Evolutionary conservation across 2,888 invertebrate species (phyloP).

Genomic region (Iphiclides podalirius): DNA sequence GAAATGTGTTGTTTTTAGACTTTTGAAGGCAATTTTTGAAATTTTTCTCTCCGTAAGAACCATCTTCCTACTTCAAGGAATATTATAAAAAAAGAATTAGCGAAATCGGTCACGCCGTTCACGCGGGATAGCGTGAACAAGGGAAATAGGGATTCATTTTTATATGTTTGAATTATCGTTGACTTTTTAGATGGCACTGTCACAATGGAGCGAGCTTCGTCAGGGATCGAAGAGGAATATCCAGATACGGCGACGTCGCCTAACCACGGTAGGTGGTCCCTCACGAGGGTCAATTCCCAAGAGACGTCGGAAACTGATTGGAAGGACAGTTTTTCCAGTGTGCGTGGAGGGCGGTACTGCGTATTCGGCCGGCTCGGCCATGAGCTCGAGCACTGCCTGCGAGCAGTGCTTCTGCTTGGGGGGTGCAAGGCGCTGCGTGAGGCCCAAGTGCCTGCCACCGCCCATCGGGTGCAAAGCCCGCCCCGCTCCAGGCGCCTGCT

Average conservation of each 20-base stretch:
- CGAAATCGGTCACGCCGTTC: too few species aligned
- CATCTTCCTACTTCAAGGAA: too few species aligned
- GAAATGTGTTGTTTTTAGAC: too few species aligned
- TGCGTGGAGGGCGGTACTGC: conserved; percentile 86
- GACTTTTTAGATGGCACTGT: conserved; percentile 3
- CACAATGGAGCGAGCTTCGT: not conserved
- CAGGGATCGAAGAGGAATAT: conserved; percentile 2
- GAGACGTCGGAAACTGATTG: not conserved
- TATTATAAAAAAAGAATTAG: too few species aligned
- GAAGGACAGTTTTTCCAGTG: conserved; percentile 70
- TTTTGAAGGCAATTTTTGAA: too few species aligned
- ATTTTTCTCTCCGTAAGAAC: too few species aligned
- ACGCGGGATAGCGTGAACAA: too few species aligned
- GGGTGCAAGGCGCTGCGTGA: conserved; percentile 87
- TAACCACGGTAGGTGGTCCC: not conserved
- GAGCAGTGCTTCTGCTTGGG: conserved; percentile 92
- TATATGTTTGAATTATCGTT: too few species aligned
- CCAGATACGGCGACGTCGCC: not conserved
- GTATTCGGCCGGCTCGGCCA: conserved; percentile 90
- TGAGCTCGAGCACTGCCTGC: conserved; percentile 88
- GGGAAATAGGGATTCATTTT: too few species aligned
- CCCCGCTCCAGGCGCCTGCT: conserved; percentile 84
- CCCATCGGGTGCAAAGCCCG: conserved; percentile 85
- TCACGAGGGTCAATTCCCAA: not conserved
- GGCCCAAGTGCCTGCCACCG: conserved; percentile 88